These are phyloP conservation scores for Cecropterus lyciades DNA, from an alignment of 1,140 invertebrate species.

Conservation along the genomic window DNA sequence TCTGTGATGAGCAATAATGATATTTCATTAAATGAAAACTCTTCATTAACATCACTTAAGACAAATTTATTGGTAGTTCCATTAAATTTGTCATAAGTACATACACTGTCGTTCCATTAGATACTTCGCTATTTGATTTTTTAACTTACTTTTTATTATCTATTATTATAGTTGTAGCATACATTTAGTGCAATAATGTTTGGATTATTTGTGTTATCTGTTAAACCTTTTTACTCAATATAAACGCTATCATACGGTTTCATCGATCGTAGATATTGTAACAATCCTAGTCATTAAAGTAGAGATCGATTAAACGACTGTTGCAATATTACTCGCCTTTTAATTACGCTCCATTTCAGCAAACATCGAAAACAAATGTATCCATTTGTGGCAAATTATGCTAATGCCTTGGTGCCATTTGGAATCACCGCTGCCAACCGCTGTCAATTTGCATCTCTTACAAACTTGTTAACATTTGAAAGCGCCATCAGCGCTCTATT, in stretches of 20 bases:
- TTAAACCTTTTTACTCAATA: background rate
- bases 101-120: no score
- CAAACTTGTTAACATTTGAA: slow-evolving; percentile 63
- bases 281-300: slow-evolving; percentile 28
- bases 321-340: slow-evolving; percentile 44
- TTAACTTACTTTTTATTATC: background rate
- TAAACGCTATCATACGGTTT: background rate
- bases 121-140: no score
- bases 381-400: slow-evolving; percentile 72
- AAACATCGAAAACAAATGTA: slow-evolving; percentile 59
- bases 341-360: slow-evolving; percentile 59
- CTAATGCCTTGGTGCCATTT: slow-evolving; percentile 75
- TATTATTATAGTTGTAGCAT: background rate
- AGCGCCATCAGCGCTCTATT: slow-evolving; percentile 52
- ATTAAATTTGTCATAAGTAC: no score
- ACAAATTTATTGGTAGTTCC: no score
- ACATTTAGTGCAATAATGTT: slow-evolving; percentile 16
- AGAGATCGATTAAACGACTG: slow-evolving; percentile 39
- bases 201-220: slow-evolving; percentile 2
- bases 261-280: slow-evolving; percentile 24
- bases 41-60: no score
- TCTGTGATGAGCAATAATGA: no score
- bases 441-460: slow-evolving; percentile 80
- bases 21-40: no score
- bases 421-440: slow-evolving; percentile 74